Conservation (phyloP, 2,113 vertebrate genomes). For the Nothocercus nigrocapillus region DNA sequence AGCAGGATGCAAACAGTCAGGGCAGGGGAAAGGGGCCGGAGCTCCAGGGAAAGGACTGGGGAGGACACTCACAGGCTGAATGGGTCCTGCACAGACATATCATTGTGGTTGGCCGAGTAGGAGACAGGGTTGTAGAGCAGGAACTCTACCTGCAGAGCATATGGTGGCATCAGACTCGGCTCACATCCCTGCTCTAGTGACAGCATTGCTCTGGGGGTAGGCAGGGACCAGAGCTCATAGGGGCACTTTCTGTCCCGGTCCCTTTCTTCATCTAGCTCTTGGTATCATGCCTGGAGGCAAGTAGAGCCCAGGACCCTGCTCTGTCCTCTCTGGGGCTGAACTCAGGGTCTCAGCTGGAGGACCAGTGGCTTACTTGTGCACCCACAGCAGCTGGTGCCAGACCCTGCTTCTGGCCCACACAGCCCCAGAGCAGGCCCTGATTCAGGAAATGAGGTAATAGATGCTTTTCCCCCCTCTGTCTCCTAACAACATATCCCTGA, state of each 20-base stretch:
- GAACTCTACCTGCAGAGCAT: conserved; percentile 80
- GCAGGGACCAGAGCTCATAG: fast-evolving
- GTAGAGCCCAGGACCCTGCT: fast-evolving
- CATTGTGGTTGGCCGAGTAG: conserved; percentile 71
- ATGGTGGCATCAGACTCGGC: fast-evolving
- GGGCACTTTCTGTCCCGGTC: not conserved
- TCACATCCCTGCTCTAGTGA: not conserved
- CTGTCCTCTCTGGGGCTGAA: not conserved
- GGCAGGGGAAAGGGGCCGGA: not conserved
- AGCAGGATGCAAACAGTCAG: not conserved
- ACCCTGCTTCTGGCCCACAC: not conserved
- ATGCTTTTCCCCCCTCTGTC: not conserved
- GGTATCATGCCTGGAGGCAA: fast-evolving
- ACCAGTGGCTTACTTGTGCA: not conserved
- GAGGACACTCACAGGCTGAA: conserved; percentile 74
- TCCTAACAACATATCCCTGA: not conserved
- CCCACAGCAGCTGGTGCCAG: fast-evolving
- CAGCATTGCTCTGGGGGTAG: not conserved
- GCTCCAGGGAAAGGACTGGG: fast-evolving
- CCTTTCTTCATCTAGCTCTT: not conserved
- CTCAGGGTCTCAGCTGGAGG: fast-evolving
- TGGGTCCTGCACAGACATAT: conserved; percentile 48
- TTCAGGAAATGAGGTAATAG: not conserved
- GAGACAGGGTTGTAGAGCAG: conserved; percentile 79
- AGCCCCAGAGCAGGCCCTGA: no score